Base-by-base conservation (phyloP, 2,888 invertebrate genomes). In the Nysson spinosus region DNA sequence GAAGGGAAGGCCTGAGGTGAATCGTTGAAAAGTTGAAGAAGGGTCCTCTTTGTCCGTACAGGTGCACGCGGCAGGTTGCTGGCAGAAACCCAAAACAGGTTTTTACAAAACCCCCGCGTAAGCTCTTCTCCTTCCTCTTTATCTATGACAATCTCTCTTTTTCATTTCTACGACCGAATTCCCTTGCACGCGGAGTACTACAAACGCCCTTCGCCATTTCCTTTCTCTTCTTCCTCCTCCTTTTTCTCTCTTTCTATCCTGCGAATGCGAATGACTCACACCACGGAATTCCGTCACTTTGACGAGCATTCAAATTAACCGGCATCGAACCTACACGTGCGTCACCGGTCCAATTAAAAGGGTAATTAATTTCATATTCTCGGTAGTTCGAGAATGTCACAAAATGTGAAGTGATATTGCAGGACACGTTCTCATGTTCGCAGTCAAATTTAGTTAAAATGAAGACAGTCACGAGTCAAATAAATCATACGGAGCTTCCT, bases 21-120 rank as follows among this genome's bases (percentile, higher is more conserved):
- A 60, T 69, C 72, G 77, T 77, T 78, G 78, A 69, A 74, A 79
- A 77, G 78, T 61, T 74, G 66, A 73, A 78, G 75, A 75, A 70
- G 77, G 73, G 75, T 34, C 61, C 57, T 37, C 71, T 80, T 79
- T 78, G 69, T 76, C 44, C 73, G 67, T 56, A 67, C 83, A 83
- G 83, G 83, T 83, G 83, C 75, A 55, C 66, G 62, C 72, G 78
- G 75, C 82, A 82, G 82, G 83, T 82, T 80, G 77, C 71, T 79
- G 81, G 79, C 80, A 75, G 66, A 69, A 73, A 67, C 70, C 70
- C 78, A 76, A 75, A 81, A 78, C 78, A 81, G 79, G 79, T 80
- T 78, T 77, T 75, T 73, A 76, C 72, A 77, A 79, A 81, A 80
- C 65, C 73, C 69, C 49, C 64, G n/a, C 65, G 65, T 30, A 71